Evolutionary conservation across 2,113 vertebrate species (phyloP).

Genomic region (Labrus mixtus): DNA sequence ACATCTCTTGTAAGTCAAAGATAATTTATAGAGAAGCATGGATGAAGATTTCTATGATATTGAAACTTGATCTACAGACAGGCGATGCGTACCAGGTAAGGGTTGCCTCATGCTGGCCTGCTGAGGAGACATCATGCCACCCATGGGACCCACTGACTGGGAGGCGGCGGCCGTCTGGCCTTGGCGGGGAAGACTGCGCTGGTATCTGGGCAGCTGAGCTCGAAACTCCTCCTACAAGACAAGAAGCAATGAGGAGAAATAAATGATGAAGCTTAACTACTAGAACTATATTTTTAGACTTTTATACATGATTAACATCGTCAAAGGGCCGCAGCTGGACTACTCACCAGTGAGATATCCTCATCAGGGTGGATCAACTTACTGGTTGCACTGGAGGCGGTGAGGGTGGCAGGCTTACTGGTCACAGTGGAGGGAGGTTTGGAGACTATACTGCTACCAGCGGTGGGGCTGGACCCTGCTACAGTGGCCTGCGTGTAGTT

Average conservation of each 20-base stretch:
- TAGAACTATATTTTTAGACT: no score
- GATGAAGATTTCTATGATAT: no score
- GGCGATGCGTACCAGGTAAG: slow-evolving; percentile 75
- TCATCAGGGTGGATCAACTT: slow-evolving; percentile 99
- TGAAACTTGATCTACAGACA: neutral
- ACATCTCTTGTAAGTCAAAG: no score
- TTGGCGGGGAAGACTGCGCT: slow-evolving; percentile 91
- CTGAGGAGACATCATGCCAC: slow-evolving; percentile 88
- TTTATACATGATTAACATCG: no score
- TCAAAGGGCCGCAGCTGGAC: slow-evolving; percentile 54
- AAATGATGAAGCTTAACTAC: neutral
- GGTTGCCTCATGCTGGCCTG: slow-evolving; percentile 96
- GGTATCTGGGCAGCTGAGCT: slow-evolving; percentile 95
- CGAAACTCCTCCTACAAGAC: slow-evolving; percentile 90
- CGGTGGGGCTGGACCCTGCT: slow-evolving; percentile 90
- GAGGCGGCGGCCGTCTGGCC: slow-evolving; percentile 91
- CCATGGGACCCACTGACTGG: slow-evolving; percentile 88
- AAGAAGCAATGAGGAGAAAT: slow-evolving; percentile 8
- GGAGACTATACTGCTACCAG: slow-evolving; percentile 94
- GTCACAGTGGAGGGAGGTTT: slow-evolving; percentile 95
- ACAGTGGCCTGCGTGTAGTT: slow-evolving; percentile 93
- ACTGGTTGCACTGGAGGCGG: slow-evolving; percentile 99
- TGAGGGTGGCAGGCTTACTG: slow-evolving; percentile 98
- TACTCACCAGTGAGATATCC: slow-evolving; percentile 99
- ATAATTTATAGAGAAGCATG: no score